These are phyloP conservation scores for Lutjanus campechanus DNA, from an alignment of 2,797 vertebrate species.

Conservation along the genomic window DNA sequence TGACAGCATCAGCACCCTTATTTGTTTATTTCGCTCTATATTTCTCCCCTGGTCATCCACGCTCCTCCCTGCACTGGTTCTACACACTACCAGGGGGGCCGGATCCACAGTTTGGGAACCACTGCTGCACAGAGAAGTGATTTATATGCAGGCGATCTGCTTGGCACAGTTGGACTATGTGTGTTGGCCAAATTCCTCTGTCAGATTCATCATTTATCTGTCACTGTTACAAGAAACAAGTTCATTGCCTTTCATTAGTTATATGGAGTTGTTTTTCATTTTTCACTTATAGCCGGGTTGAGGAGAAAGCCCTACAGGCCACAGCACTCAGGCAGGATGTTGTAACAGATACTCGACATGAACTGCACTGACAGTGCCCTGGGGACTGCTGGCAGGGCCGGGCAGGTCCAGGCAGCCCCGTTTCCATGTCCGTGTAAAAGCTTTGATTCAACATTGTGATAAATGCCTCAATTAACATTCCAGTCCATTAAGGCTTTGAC, in stretches of 20 bases:
- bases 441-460: conserved; percentile 73
- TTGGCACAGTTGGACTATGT: conserved; percentile 16
- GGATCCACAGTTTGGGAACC: too few relatives aligned
- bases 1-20: too few relatives aligned
- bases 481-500: conserved; percentile 62
- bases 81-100: too few relatives aligned
- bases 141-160: conserved; percentile 42
- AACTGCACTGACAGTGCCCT: conserved; percentile 38
- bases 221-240: conserved; percentile 33
- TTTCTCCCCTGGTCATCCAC: too few relatives aligned
- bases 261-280: conserved; percentile 55
- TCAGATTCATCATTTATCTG: conserved; percentile 46
- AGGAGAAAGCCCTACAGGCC: conserved; percentile 46
- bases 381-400: conserved; percentile 51
- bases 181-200: conserved; percentile 34
- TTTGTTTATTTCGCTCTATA: too few relatives aligned
- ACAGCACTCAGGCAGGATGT: conserved; percentile 50
- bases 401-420: conserved; percentile 62
- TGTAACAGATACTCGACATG: conserved; percentile 63
- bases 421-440: conserved; percentile 41
- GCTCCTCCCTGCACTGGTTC: too few relatives aligned
- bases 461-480: conserved; percentile 81
- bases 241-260: conserved; percentile 57
- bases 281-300: conserved; percentile 12
- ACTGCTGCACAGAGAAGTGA: conserved; percentile 5